Conservation (phyloP, 35 echinoderm and acorn worm species). For the Acanthaster planci region DNA sequence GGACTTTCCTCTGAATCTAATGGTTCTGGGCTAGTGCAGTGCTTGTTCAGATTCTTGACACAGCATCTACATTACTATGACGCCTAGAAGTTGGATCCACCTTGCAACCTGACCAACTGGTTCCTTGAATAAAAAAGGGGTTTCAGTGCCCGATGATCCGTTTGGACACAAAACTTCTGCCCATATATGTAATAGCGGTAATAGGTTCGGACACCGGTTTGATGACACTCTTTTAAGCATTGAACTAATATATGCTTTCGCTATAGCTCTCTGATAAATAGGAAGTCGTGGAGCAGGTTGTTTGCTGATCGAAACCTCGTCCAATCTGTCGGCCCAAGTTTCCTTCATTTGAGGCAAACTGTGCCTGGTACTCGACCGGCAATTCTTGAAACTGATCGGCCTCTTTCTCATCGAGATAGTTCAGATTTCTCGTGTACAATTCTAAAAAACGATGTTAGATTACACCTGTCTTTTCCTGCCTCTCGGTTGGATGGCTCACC, state of each 20-base stretch:
- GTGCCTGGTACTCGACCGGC: background rate
- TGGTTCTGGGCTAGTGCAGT: too few relatives aligned
- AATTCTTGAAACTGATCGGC: background rate
- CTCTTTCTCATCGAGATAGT: background rate
- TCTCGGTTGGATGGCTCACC: background rate
- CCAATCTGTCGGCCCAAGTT: background rate
- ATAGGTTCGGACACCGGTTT: background rate
- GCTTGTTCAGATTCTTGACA: slow-evolving; percentile 41
- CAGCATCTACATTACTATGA: slow-evolving; percentile 45
- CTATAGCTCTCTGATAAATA: background rate
- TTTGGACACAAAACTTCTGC: background rate
- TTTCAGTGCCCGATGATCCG: slow-evolving; percentile 31
- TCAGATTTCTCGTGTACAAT: background rate
- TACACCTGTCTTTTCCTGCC: background rate
- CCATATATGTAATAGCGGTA: slow-evolving; percentile 21
- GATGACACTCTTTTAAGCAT: slow-evolving; percentile 12
- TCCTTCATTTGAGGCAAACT: background rate
- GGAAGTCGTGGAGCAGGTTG: background rate
- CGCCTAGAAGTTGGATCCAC: slow-evolving; percentile 47
- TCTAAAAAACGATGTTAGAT: background rate
- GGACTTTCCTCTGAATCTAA: too few relatives aligned
- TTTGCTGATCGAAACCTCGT: background rate
- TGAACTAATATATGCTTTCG: background rate
- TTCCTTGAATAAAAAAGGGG: slow-evolving; percentile 44
- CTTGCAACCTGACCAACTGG: slow-evolving; percentile 55